These are phyloP conservation scores for Cyrtorhinus lividipennis DNA, from an alignment of 1,140 invertebrate species.

Conservation along the genomic window DNA sequence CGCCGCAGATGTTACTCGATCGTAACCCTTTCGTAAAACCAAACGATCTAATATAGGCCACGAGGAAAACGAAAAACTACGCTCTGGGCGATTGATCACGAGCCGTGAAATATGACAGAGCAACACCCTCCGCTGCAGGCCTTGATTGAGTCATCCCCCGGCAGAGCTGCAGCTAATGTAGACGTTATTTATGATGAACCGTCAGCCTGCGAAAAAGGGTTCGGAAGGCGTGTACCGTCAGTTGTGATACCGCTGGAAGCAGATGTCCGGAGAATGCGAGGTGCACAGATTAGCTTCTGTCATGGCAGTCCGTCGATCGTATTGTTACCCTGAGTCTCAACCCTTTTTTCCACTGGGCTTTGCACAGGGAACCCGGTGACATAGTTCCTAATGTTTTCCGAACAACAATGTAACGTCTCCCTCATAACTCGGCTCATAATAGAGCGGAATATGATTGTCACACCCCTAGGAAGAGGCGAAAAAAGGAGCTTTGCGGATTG, in stretches of 20 bases:
- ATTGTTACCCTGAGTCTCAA: too few species aligned
- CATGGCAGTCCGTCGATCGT: too few species aligned
- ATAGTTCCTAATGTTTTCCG: background rate
- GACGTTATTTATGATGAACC: background rate
- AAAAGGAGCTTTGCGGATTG: background rate
- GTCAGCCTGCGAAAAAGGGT: background rate
- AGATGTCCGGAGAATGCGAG: background rate
- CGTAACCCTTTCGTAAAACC: too few species aligned
- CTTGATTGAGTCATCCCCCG: background rate
- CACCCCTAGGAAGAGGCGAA: too few species aligned
- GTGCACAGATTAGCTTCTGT: background rate
- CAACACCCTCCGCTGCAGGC: too few species aligned
- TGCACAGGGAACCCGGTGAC: background rate
- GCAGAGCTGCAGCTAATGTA: background rate
- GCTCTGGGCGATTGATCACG: too few species aligned
- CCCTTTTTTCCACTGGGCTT: background rate
- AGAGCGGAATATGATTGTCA: too few species aligned
- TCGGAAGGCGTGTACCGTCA: background rate
- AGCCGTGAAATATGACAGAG: too few species aligned
- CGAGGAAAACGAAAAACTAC: too few species aligned
- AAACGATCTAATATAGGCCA: too few species aligned
- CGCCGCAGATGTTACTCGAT: too few species aligned
- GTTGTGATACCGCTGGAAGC: background rate
- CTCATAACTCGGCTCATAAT: too few species aligned
- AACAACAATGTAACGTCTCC: background rate